These are phyloP conservation scores for Parnassius mnemosyne DNA, from an alignment of 2,888 invertebrate species.

Conservation along the genomic window DNA sequence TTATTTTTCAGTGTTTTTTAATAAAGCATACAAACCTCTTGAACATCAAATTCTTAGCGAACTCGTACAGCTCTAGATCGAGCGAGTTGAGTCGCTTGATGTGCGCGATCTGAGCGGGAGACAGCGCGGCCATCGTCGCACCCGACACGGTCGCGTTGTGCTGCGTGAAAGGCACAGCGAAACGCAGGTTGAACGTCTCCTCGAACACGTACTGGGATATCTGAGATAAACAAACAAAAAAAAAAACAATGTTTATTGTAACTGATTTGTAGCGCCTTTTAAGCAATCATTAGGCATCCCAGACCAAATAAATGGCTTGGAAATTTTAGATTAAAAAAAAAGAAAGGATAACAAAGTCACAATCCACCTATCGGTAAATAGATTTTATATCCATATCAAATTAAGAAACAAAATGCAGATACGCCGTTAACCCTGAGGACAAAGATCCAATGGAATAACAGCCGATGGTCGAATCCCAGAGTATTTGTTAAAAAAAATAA, in stretches of 20 bases:
- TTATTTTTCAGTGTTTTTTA: too few species aligned
- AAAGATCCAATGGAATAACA: too few species aligned
- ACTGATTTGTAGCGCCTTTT: neutral
- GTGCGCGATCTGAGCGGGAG: conserved; percentile 85
- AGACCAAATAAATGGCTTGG: too few species aligned
- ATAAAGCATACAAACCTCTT: conserved; percentile 73
- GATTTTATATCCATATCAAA: too few species aligned
- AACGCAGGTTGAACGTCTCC: conserved; percentile 94
- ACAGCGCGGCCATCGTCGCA: conserved; percentile 88
- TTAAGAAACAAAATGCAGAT: too few species aligned
- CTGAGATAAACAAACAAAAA: conserved; percentile 53
- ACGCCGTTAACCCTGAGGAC: too few species aligned
- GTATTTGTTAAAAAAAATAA: too few species aligned
- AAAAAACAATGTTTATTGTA: conserved; percentile 3
- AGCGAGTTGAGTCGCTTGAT: conserved; percentile 91
- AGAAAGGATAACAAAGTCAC: too few species aligned
- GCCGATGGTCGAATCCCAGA: too few species aligned
- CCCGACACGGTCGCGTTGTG: conserved; percentile 94
- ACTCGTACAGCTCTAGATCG: conserved; percentile 96
- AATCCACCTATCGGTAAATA: too few species aligned
- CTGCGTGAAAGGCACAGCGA: conserved; percentile 94
- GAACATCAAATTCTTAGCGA: conserved; percentile 93
- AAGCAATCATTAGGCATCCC: too few species aligned
- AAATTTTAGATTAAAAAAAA: too few species aligned
- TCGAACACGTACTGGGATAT: conserved; percentile 96